A percentile compares a stretch with the other conserved stretches of the same genome.
These are phyloP conservation scores for Cordilura impudica DNA, from an alignment of 2,888 invertebrate genomes.

Conservation along the genomic window DNA sequence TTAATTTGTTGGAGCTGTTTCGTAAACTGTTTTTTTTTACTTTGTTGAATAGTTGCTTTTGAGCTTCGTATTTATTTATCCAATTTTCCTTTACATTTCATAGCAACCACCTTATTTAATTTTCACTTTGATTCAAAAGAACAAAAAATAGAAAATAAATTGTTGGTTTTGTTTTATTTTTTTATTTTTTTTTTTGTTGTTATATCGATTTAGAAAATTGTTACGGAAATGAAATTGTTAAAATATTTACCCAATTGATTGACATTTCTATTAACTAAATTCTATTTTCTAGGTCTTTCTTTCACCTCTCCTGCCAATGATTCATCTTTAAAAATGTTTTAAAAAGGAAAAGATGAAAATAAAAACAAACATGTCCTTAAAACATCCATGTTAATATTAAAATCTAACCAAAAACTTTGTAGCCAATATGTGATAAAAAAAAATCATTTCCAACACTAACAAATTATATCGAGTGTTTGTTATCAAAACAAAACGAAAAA, in stretches of 20 bases:
- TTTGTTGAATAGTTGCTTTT: constrained; percentile 10
- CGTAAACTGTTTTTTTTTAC: background rate
- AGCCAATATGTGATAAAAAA: background rate
- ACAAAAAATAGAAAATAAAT: background rate
- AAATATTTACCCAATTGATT: constrained; percentile 65
- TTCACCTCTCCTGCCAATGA: background rate
- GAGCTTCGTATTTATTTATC: constrained; percentile 5
- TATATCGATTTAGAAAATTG: constrained; percentile 29
- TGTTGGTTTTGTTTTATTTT: background rate
- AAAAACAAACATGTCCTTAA: constrained; percentile 29
- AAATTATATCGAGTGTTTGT: constrained; percentile 36
- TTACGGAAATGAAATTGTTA: constrained; percentile 56
- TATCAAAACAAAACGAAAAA: constrained; percentile 15
- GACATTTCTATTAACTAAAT: constrained; percentile 64
- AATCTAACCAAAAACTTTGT: constrained; percentile 35
- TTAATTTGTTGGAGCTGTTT: constrained; percentile 24
- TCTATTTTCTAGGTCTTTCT: constrained; percentile 30
- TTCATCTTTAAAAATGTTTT: background rate
- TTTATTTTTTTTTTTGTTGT: background rate
- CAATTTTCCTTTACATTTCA: constrained; percentile 37
- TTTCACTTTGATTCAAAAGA: constrained; percentile 32
- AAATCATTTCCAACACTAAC: constrained; percentile 22
- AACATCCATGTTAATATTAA: constrained; percentile 33
- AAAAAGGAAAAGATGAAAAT: constrained; percentile 1
- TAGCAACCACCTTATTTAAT: constrained; percentile 18